Evolutionary conservation across 1,140 invertebrate genomes (phyloP).

Genomic region (Musca vetustissima): DNA sequence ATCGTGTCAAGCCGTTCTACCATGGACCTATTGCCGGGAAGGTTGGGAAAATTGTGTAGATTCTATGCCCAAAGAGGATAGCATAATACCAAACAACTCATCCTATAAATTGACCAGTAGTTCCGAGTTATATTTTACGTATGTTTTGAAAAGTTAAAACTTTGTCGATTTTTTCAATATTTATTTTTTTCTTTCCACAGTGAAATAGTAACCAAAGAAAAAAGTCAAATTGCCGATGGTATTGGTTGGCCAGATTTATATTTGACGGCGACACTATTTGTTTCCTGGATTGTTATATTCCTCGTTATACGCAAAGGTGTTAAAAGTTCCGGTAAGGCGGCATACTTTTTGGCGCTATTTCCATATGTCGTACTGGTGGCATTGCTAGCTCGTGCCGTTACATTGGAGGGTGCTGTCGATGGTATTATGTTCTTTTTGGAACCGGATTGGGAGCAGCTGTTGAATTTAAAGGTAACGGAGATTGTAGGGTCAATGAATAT

Average conservation of each 20-base stretch:
- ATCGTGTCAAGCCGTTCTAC: constrained; percentile 64
- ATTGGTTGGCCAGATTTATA: constrained; percentile 72
- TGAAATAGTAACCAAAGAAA: constrained; percentile 63
- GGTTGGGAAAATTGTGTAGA: constrained; percentile 61
- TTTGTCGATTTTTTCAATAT: not conserved
- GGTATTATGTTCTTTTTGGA: constrained; percentile 74
- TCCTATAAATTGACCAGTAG: constrained; percentile 38
- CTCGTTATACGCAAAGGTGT: constrained; percentile 78
- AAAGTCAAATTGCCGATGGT: constrained; percentile 63
- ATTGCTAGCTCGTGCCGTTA: constrained; percentile 72
- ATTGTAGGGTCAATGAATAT: too few relatives aligned
- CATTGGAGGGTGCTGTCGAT: constrained; percentile 71
- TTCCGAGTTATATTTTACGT: constrained; percentile 63
- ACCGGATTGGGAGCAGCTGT: constrained; percentile 65
- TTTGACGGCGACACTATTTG: constrained; percentile 72
- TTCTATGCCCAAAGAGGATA: constrained; percentile 50
- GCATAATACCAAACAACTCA: not conserved
- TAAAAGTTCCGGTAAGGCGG: constrained; percentile 73
- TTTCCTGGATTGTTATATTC: constrained; percentile 77
- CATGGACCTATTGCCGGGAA: constrained; percentile 67
- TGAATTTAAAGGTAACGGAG: constrained; percentile 59
- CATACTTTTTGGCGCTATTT: constrained; percentile 84
- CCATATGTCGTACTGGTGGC: constrained; percentile 81
- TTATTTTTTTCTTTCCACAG: constrained; percentile 50
- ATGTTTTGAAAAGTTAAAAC: constrained; percentile 34